Evolutionary conservation across 2,113 vertebrate species (phyloP).

Genomic region (Ptilorrhoa leucosticta): DNA sequence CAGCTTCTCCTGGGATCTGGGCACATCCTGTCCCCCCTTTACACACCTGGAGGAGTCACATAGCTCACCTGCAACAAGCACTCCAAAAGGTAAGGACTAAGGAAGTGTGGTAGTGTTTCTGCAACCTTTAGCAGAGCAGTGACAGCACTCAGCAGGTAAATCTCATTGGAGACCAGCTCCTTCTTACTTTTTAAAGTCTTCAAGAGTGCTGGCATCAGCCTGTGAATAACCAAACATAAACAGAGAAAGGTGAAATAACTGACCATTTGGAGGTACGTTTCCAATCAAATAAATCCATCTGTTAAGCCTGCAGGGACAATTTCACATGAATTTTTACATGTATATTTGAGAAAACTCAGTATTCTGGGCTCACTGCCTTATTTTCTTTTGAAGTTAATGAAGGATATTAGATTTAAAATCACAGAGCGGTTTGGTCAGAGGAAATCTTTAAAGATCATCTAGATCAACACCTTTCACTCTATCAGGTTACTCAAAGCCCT

Average conservation of each 20-base stretch:
- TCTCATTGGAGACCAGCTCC: slow-evolving; percentile 80
- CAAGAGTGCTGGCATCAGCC: slow-evolving; percentile 88
- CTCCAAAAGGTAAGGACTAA: slow-evolving; percentile 91
- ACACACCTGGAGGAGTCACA: not conserved
- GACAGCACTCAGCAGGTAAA: slow-evolving; percentile 88
- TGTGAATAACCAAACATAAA: slow-evolving; percentile 40
- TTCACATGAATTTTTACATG: not conserved
- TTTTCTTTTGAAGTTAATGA: not conserved
- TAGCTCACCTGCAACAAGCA: slow-evolving; percentile 76
- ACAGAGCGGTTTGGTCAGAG: not conserved
- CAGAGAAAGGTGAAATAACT: not conserved
- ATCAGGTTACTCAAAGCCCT: not conserved
- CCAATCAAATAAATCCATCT: not conserved
- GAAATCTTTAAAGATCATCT: not conserved
- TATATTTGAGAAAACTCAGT: not conserved
- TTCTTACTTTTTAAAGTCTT: slow-evolving; percentile 73
- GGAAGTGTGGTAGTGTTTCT: slow-evolving; percentile 88
- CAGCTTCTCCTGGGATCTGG: not conserved
- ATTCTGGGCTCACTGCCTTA: not conserved
- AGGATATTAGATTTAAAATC: not conserved
- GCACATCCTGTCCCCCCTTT: not conserved
- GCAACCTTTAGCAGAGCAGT: slow-evolving; percentile 87
- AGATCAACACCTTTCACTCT: not conserved
- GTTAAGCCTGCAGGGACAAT: not conserved
- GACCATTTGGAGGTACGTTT: not conserved